phyloP scores from a whole-genome alignment of 1,140 invertebrate species.

The Planococcus citri region DNA sequence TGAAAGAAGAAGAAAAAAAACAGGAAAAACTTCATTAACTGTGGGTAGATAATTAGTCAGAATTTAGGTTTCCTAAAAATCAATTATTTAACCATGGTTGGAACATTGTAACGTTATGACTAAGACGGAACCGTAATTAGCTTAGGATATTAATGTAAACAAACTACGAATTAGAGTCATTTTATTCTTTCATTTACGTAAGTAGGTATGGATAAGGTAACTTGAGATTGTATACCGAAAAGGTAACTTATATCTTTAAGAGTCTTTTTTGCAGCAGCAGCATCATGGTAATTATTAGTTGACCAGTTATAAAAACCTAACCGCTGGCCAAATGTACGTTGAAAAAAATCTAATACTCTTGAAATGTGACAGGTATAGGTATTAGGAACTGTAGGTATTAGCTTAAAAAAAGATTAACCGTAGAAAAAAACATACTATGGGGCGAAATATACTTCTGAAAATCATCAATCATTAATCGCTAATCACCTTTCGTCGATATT shows the following conservation, averaged over 20 bases:
- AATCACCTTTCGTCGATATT: not conserved
- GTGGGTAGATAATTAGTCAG: no score
- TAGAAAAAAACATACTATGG: not conserved
- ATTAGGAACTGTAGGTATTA: no score
- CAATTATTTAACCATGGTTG: no score
- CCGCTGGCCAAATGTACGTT: not conserved
- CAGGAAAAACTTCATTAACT: no score
- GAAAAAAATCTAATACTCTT: not conserved
- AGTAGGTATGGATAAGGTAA: no score
- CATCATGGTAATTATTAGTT: not conserved
- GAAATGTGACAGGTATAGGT: not conserved
- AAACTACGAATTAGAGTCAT: not conserved
- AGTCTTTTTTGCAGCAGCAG: not conserved
- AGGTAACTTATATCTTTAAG: no score
- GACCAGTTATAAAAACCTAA: not conserved
- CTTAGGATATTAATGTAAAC: not conserved
- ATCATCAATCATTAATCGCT: slow-evolving; percentile 7
- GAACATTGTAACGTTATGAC: not conserved
- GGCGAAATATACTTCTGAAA: not conserved
- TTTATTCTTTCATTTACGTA: no score
- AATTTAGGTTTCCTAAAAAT: no score
- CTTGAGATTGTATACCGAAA: no score
- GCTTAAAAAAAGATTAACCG: not conserved
- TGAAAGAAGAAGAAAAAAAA: no score
- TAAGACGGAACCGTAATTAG: not conserved